Percentiles rank a stretch among this genome's conserved stretches.
phyloP scores from a whole-genome alignment of 1,140 invertebrate genomes.

The Rhagoletis zephyria region DNA sequence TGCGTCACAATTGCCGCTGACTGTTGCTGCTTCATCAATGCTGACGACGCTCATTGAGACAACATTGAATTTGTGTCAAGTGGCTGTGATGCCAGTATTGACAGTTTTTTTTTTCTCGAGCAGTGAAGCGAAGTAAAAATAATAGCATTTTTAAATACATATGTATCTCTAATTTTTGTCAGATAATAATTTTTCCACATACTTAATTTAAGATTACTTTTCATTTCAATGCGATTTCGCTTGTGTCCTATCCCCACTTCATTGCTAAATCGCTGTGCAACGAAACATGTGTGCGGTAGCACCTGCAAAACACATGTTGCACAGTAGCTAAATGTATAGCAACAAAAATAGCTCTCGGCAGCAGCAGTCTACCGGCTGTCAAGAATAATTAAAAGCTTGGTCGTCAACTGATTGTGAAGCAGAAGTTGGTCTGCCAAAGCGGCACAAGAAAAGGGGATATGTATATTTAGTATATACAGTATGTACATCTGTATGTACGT shows the following conservation, averaged over 20 bases:
- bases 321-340: not conserved
- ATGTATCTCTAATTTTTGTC: not conserved
- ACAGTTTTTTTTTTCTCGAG: not conserved
- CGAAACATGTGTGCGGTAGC: not conserved
- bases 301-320: not conserved
- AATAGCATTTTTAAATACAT: not conserved
- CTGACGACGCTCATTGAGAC: not conserved
- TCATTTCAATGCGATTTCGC: not conserved
- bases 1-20: not conserved
- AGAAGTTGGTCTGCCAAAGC: not conserved
- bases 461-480: not conserved
- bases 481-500: not conserved
- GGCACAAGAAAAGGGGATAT: not conserved
- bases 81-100: not conserved
- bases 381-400: slow-evolving; percentile 2
- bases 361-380: not conserved
- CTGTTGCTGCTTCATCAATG: not conserved
- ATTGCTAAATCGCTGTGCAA: not conserved
- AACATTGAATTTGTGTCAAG: not conserved
- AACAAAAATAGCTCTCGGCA: not conserved
- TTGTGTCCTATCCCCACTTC: too few relatives aligned
- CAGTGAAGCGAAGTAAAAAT: not conserved
- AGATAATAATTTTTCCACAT: too few relatives aligned
- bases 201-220: not conserved
- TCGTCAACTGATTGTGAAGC: not conserved